Evolutionary conservation across 2,113 vertebrate genomes (phyloP).

Genomic region (Macquaria australasica): DNA sequence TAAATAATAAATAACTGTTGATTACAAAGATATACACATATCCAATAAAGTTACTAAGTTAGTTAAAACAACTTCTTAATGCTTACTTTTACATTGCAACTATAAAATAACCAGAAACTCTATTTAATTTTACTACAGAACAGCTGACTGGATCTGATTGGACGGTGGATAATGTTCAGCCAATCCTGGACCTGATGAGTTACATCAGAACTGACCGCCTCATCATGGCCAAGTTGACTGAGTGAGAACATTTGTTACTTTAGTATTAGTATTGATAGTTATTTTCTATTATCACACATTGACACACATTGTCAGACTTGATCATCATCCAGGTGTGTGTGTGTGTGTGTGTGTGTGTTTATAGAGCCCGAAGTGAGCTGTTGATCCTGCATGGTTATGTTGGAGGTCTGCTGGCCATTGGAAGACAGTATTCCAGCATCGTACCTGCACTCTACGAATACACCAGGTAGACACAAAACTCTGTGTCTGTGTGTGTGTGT

Average conservation of each 20-base stretch:
- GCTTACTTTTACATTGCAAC: not conserved
- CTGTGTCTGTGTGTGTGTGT: not conserved
- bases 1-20: not conserved
- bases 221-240: conserved; percentile 87
- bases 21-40: not conserved
- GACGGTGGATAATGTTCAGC: conserved; percentile 89
- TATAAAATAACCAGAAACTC: not conserved
- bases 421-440: conserved; percentile 92
- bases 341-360: conserved; percentile 18
- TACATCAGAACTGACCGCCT: conserved; percentile 94
- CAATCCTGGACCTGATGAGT: conserved; percentile 92
- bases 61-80: not conserved
- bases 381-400: conserved; percentile 94
- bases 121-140: conserved; percentile 80
- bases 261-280: not conserved
- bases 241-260: conserved; percentile 84
- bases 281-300: not conserved
- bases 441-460: conserved; percentile 97
- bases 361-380: conserved; percentile 92
- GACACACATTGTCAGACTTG: not conserved
- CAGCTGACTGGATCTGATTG: conserved; percentile 89
- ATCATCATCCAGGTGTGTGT: not conserved
- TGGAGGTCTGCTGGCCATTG: conserved; percentile 93
- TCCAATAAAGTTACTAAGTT: not conserved
- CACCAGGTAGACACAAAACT: conserved; percentile 87